Base-by-base conservation (phyloP, 1,140 invertebrate species). In the Chymomyza costata region DNA sequence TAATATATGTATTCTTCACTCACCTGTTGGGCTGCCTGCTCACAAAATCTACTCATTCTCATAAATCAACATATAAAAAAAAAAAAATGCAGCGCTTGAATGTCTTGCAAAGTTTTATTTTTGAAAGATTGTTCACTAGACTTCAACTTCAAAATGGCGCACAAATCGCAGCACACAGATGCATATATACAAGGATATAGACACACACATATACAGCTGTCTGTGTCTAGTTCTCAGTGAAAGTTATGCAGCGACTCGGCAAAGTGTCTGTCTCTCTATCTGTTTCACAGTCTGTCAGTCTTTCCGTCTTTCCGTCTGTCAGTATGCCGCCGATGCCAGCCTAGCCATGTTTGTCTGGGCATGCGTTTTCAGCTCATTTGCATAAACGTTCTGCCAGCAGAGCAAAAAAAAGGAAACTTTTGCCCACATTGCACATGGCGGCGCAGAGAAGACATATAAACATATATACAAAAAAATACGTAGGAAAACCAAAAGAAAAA, bases 361-460 rank as follows among this genome's bases (percentile, higher is more conserved):
- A 73, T 80, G 73, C 67, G 73, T 80, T 80, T 80, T 64, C 73
- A 80, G 55, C 73, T 80, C 53, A 80, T 80, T 80, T 80, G 73
- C 73, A 80, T 80, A 80, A 80, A 80, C 60, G 73, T 60, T 80
- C 67, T 80, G 73, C 52, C 67, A 76, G 71, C 64, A 64, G 56
- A 34, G 10, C 5, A 28, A 28, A 10, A 28, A 28, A 10, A 59
- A 61, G 41, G 55, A 65, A 80, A 80, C 67, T 78, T 80, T 80
- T 80, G 71, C 71, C 66, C 71, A 76, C 71, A 76, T 78, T 76
- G 71, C 71, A 71, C 71, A 25, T 8, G 21, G 21, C 21, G 3
- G 8, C n/a, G 13, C 32, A n/a, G n/a, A n/a, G n/a, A n/a, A n/a
- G n/a, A n/a, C n/a, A n/a, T n/a, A n/a, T n/a, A n/a, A n/a, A n/a